A percentile compares a stretch with the other conserved stretches of the same genome.
phyloP scores from a whole-genome alignment of 2,113 vertebrate species.

The Syrmaticus mikado region DNA sequence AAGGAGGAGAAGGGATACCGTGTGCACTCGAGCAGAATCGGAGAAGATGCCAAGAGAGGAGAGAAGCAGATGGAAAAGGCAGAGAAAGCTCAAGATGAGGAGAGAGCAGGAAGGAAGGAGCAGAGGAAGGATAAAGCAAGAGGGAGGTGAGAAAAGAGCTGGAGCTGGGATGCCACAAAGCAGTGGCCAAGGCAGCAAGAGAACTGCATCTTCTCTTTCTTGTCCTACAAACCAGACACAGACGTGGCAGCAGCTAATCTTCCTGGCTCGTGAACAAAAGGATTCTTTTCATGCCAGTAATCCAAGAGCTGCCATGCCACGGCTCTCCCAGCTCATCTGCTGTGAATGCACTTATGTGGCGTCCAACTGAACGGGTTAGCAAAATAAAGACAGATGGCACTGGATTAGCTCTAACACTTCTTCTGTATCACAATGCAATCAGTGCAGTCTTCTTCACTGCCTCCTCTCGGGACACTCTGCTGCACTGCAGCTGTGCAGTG shows the following conservation, averaged over 20 bases:
- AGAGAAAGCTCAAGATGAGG: constrained; percentile 64
- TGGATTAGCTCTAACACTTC: constrained; percentile 69
- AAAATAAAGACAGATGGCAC: constrained; percentile 75
- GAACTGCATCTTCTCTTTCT: constrained; percentile 66
- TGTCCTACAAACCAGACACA: constrained; percentile 67
- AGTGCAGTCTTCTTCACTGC: constrained; percentile 36
- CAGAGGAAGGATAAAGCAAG: constrained; percentile 65
- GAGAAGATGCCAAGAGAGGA: constrained; percentile 63
- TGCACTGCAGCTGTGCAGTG: constrained; percentile 15
- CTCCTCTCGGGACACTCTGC: constrained; percentile 6
- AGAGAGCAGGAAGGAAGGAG: constrained; percentile 68
- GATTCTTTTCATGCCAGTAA: constrained; percentile 72
- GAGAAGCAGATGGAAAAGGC: constrained; percentile 70
- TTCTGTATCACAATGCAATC: constrained; percentile 65
- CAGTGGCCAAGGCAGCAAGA: constrained; percentile 62
- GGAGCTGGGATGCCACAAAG: constrained; percentile 66
- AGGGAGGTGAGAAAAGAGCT: constrained; percentile 66
- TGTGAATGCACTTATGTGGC: constrained; percentile 67
- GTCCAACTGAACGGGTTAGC: constrained; percentile 67
- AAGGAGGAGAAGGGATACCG: constrained; percentile 60
- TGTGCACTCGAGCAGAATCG: constrained; percentile 57
- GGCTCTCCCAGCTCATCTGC: constrained; percentile 65
- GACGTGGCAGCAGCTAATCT: constrained; percentile 69
- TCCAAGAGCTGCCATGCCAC: constrained; percentile 69
- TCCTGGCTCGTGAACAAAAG: constrained; percentile 69